phyloP scores from a whole-genome alignment of 2,113 vertebrate species.

The Miniopterus natalensis region DNA sequence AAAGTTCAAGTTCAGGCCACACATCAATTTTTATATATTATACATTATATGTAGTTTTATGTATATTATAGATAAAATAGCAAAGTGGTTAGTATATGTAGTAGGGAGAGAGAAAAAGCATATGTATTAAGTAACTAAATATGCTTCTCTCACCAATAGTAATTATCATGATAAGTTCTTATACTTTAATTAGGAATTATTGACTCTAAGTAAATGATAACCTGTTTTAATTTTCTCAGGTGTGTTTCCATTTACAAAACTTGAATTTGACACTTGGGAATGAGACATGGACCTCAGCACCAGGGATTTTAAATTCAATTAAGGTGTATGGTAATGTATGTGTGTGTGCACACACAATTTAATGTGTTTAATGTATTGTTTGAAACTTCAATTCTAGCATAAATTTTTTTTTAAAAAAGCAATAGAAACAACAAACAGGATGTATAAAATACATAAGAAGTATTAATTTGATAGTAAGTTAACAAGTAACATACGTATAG shows the following conservation, averaged over 20 bases:
- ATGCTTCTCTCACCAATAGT: not conserved
- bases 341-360: not conserved
- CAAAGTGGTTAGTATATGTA: not conserved
- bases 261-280: slow-evolving; percentile 30
- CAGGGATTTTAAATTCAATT: not conserved
- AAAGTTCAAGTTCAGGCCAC: not conserved
- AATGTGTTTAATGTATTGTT: not conserved
- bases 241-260: not conserved
- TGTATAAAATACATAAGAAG: not conserved
- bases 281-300: slow-evolving; percentile 46
- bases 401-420: not conserved
- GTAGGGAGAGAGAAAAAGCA: not conserved
- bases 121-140: not conserved
- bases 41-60: not conserved
- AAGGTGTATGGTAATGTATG: not conserved
- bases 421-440: not conserved
- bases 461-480: not conserved
- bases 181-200: not conserved
- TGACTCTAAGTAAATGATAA: not conserved
- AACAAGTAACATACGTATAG: not conserved
- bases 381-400: not conserved
- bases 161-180: slow-evolving; percentile 7
- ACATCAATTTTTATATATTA: not conserved
- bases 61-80: not conserved
- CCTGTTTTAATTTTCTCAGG: not conserved